These are phyloP conservation scores for Kryptolebias marmoratus DNA, from an alignment of 2,113 vertebrate species.

Conservation along the genomic window DNA sequence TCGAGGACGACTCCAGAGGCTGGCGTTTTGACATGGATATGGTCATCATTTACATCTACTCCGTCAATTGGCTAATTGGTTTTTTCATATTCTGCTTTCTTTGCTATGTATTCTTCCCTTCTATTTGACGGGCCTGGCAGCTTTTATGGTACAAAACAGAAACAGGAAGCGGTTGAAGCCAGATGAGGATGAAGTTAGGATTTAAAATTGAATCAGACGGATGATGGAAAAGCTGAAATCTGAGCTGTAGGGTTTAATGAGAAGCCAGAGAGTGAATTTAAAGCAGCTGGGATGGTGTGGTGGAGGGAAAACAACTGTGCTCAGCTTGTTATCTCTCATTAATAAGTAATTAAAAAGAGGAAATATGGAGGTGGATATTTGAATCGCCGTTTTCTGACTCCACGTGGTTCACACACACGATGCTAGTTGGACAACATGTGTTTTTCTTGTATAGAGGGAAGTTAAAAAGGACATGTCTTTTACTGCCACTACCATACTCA, in stretches of 20 bases:
- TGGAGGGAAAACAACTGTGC: slow-evolving; percentile 31
- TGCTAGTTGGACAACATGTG: slow-evolving; percentile 18
- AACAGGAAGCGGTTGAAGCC: background rate
- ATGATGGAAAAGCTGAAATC: background rate
- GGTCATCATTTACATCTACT: slow-evolving; percentile 96
- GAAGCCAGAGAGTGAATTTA: slow-evolving; percentile 24
- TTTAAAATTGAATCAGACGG: slow-evolving; percentile 2
- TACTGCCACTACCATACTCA: too few relatives aligned
- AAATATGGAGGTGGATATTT: slow-evolving; percentile 35
- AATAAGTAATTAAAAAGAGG: slow-evolving; percentile 59
- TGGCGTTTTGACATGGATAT: slow-evolving; percentile 95
- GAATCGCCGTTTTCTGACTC: slow-evolving; percentile 28
- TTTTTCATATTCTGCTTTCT: slow-evolving; percentile 93
- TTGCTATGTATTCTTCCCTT: slow-evolving; percentile 89
- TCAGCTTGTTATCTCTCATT: slow-evolving; percentile 47
- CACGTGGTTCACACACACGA: slow-evolving; percentile 11
- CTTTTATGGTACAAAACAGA: background rate
- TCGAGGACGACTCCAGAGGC: slow-evolving; percentile 84
- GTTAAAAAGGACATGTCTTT: too few relatives aligned
- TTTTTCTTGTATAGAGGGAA: background rate
- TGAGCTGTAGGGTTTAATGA: slow-evolving; percentile 22
- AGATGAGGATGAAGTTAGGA: background rate
- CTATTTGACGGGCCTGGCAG: slow-evolving; percentile 56
- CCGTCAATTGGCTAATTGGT: slow-evolving; percentile 94
- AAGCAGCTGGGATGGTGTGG: slow-evolving; percentile 22